A percentile compares a stretch with the other conserved stretches of the same genome.
Evolutionary conservation across 2,888 invertebrate genomes (phyloP).

Genomic region (Sarcophaga carnaria): DNA sequence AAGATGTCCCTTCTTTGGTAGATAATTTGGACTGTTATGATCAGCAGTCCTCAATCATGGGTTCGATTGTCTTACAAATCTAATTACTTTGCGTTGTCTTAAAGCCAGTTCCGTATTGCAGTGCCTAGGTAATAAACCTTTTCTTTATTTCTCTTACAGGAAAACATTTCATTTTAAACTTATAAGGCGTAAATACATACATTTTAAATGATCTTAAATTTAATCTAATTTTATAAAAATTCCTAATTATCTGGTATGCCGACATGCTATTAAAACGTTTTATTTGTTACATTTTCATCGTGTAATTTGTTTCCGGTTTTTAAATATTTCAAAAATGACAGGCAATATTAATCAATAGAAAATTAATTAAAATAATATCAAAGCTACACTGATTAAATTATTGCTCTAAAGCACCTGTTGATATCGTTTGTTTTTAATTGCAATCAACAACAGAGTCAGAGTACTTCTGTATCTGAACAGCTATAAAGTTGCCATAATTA

Average conservation of each 20-base stretch:
- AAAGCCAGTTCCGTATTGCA: no score
- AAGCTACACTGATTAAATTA: background rate
- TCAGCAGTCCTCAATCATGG: no score
- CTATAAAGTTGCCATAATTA: constrained; percentile 37
- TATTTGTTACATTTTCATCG: background rate
- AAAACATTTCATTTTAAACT: no score
- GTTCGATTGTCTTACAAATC: no score
- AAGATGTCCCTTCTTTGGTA: no score
- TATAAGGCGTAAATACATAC: background rate
- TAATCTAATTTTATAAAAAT: background rate
- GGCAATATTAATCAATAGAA: constrained; percentile 32
- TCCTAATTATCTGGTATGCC: background rate
- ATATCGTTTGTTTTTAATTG: constrained; percentile 39
- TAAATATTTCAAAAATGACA: constrained; percentile 24
- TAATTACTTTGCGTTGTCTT: no score
- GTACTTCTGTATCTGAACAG: background rate
- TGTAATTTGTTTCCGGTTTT: constrained; percentile 43
- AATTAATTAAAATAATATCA: constrained; percentile 30
- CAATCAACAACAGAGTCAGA: constrained; percentile 24
- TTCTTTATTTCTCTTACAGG: no score
- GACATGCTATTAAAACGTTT: background rate
- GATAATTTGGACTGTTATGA: no score
- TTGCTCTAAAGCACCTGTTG: constrained; percentile 44
- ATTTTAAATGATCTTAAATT: background rate
- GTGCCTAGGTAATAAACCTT: no score